Conservation (phyloP, 2,888 invertebrate genomes). For the Pinctada fucata region DNA sequence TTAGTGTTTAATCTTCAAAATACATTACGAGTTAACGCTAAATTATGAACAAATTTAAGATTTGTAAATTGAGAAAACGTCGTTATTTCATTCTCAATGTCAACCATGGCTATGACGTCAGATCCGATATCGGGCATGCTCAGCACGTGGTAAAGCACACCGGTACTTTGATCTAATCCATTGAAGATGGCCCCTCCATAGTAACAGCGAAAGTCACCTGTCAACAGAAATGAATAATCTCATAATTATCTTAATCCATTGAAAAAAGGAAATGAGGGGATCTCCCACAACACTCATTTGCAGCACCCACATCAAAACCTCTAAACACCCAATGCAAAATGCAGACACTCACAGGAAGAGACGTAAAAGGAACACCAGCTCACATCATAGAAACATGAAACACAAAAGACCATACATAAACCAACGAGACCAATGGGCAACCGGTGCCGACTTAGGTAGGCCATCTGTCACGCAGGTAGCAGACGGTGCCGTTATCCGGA, state of each 20-base stretch:
- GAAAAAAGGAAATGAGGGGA: too few species aligned
- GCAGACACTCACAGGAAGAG: too few species aligned
- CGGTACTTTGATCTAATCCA: conserved; percentile 43
- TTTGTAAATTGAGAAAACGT: conserved; percentile 59
- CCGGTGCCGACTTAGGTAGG: too few species aligned
- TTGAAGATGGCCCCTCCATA: conserved; percentile 59
- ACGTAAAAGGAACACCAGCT: too few species aligned
- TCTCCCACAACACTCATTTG: neutral
- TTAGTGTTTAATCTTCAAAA: neutral
- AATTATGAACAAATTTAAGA: conserved; percentile 53
- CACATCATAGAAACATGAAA: too few species aligned
- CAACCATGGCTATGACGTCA: conserved; percentile 55
- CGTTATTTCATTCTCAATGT: conserved; percentile 44
- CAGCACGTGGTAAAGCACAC: conserved; percentile 54
- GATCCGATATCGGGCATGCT: conserved; percentile 56
- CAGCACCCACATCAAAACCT: too few species aligned
- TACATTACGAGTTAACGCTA: conserved; percentile 21
- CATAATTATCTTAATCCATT: neutral
- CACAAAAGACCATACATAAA: too few species aligned
- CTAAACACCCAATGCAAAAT: too few species aligned
- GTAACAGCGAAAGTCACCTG: conserved; percentile 59
- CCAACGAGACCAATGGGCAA: too few species aligned
- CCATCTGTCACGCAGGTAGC: too few species aligned
- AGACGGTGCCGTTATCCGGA: too few species aligned
- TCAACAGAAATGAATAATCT: neutral